Percentiles rank a stretch among this genome's conserved stretches.
phyloP scores from a whole-genome alignment of 2,888 invertebrate genomes.

The Rhogogaster chlorosoma region DNA sequence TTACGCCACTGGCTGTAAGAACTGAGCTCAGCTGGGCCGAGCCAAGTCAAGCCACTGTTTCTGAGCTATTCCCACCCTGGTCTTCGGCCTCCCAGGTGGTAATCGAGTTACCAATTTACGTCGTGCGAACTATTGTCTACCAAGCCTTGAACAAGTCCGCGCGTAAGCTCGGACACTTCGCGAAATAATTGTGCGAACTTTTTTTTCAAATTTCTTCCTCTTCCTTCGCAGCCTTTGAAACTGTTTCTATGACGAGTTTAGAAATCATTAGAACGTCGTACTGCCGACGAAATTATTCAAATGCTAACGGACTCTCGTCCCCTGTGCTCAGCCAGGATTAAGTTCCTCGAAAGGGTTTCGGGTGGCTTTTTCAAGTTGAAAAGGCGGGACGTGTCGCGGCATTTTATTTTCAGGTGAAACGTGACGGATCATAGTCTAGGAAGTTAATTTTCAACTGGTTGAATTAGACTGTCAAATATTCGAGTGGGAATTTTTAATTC shows the following conservation, averaged over 20 bases:
- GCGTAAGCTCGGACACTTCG: not conserved
- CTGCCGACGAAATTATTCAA: not conserved
- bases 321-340: not conserved
- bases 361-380: conserved; percentile 7
- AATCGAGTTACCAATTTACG: conserved; percentile 45
- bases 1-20: not conserved
- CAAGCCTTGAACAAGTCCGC: conserved; percentile 17
- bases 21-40: not conserved
- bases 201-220: not conserved
- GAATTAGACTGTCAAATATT: not conserved
- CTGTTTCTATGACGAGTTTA: no score
- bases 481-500: not conserved
- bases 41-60: conserved; percentile 27
- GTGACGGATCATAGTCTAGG: not conserved
- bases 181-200: not conserved
- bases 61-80: conserved; percentile 30
- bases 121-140: conserved; percentile 12
- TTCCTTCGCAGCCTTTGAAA: no score
- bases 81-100: conserved; percentile 29
- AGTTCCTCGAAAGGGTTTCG: not conserved
- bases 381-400: conserved; percentile 28
- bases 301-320: not conserved
- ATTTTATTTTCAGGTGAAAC: not conserved
- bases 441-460: conserved; percentile 2
- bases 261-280: not conserved